A percentile compares a stretch with the other conserved stretches of the same genome.
phyloP scores from a whole-genome alignment of 1,140 invertebrate species.

The Tachypleus tridentatus region DNA sequence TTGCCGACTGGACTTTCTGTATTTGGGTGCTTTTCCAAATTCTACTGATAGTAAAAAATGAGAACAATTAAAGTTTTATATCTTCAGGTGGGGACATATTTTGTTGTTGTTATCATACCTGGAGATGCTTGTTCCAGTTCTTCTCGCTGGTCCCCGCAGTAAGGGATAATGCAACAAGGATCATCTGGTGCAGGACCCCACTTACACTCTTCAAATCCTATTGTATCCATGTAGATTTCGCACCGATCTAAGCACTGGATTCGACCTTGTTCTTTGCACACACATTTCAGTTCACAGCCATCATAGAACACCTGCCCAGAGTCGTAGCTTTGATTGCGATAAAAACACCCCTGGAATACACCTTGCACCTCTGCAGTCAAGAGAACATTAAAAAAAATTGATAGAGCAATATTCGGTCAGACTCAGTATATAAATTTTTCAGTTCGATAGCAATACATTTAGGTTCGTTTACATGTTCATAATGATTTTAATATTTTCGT shows the following conservation, averaged over 20 bases:
- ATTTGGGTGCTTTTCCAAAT: not conserved
- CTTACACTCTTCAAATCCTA: constrained; percentile 48
- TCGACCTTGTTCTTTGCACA: constrained; percentile 55
- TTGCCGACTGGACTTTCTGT: not conserved
- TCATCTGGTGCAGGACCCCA: constrained; percentile 53
- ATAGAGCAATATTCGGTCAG: no score
- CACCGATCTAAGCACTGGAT: constrained; percentile 56
- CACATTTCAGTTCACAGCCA: constrained; percentile 62
- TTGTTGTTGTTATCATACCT: not conserved
- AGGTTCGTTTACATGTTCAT: no score
- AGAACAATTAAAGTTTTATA: not conserved
- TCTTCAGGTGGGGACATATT: not conserved
- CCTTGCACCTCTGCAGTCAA: constrained; percentile 3
- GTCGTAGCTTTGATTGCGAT: constrained; percentile 56
- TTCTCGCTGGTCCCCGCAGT: constrained; percentile 55
- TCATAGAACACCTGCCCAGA: constrained; percentile 59
- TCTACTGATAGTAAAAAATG: not conserved
- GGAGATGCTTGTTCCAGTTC: no score
- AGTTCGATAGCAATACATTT: no score
- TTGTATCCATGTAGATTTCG: constrained; percentile 30
- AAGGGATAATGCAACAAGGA: constrained; percentile 64
- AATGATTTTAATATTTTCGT: no score
- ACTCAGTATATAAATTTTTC: no score
- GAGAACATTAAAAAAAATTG: no score
- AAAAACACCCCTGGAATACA: constrained; percentile 48